Percentiles rank a stretch among this genome's conserved stretches.
Evolutionary conservation across 2,113 vertebrate species (phyloP).

Genomic region (Amblyornis subalaris): DNA sequence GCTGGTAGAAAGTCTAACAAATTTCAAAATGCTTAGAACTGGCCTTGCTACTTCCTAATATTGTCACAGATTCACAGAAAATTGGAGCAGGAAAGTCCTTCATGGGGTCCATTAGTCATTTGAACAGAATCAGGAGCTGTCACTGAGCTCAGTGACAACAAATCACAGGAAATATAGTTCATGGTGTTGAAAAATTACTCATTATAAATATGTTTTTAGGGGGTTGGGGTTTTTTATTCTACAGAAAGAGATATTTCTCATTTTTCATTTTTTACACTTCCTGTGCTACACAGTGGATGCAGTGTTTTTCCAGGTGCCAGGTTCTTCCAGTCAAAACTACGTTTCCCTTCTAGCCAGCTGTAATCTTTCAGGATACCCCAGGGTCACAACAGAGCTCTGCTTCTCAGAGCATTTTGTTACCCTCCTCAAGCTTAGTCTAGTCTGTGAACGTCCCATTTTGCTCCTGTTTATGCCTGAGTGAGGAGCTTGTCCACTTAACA

Average conservation of each 20-base stretch:
- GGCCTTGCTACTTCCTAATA: not conserved
- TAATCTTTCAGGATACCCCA: not conserved
- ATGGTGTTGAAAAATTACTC: not conserved
- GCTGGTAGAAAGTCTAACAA: not conserved
- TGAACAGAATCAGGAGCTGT: not conserved
- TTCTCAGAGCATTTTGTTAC: not conserved
- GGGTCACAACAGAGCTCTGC: not conserved
- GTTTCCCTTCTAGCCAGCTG: not conserved
- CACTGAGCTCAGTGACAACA: not conserved
- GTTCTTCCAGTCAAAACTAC: not conserved
- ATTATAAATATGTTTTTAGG: not conserved
- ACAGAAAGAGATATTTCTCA: not conserved
- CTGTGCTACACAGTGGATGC: not conserved
- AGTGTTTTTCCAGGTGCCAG: not conserved
- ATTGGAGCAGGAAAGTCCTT: not conserved
- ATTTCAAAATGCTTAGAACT: not conserved
- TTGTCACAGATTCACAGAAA: not conserved
- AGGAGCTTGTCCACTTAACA: not conserved
- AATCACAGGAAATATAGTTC: not conserved
- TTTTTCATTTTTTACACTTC: not conserved
- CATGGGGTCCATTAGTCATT: not conserved
- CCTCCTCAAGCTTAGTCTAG: not conserved
- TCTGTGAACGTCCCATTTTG: not conserved
- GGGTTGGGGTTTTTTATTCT: rapidly evolving
- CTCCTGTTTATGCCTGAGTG: not conserved